Evolutionary conservation across 2,888 invertebrate species (phyloP).

Genomic region (Gibbula magus): DNA sequence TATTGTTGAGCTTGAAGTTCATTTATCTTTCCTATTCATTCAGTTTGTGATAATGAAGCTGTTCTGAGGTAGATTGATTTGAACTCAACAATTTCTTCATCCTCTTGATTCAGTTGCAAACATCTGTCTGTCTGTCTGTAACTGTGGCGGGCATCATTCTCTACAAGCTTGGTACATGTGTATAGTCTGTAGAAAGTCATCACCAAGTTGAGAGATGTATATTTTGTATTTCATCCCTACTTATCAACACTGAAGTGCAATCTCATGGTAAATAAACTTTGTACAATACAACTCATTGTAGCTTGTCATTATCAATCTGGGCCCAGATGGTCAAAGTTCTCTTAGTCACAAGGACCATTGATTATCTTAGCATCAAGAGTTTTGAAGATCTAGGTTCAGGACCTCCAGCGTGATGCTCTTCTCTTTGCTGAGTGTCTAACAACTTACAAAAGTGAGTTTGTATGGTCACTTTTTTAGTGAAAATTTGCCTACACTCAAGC

Average conservation of each 20-base stretch:
- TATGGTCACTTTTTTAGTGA: too few relatives aligned
- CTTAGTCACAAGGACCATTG: neutral
- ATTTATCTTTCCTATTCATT: too few relatives aligned
- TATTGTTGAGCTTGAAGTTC: too few relatives aligned
- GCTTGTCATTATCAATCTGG: neutral
- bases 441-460: too few relatives aligned
- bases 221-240: conserved; percentile 7
- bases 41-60: too few relatives aligned
- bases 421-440: too few relatives aligned
- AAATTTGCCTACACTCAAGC: too few relatives aligned
- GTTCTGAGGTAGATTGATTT: too few relatives aligned
- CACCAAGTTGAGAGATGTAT: neutral
- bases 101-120: too few relatives aligned
- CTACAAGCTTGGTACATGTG: neutral
- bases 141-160: neutral
- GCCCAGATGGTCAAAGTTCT: neutral
- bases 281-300: neutral
- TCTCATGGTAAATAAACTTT: conserved; percentile 22
- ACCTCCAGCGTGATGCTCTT: too few relatives aligned
- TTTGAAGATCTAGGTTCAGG: too few relatives aligned
- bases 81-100: too few relatives aligned
- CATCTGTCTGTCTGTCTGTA: neutral
- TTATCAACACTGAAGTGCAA: conserved; percentile 18
- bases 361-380: neutral
- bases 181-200: neutral